Evolutionary conservation across 2,113 vertebrate species (phyloP), one percentile per base, ranked within the genome.

Genomic region (Delphinus delphis): DNA sequence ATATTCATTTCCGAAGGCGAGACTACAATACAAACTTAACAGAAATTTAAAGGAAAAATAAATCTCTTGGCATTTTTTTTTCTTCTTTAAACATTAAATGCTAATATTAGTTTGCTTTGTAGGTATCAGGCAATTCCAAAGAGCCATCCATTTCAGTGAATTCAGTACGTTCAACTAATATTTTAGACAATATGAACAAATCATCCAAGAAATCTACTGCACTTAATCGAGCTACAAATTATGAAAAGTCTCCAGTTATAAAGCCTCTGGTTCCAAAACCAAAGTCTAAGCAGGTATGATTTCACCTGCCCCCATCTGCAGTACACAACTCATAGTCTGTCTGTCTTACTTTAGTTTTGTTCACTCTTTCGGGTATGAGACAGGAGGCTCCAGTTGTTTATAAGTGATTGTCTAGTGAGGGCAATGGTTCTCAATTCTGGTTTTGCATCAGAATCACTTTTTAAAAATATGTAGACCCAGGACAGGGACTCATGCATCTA

Each of bases 141-240:
- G 98, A 98, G 2, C 88, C 99, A 6, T 26, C 98, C 2, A 76
- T 96, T 63, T 90, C 96, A 2, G 90, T 98, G 2, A 96, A 93
- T 94, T 98, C 98, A 67, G 87, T 98, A 9, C 99, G 99, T 63
- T 98, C 98, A 63, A 80, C 95, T 17, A 99, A 99, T 95, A 97
- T 99, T 98, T 98, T 99, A 95, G 99, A 99, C 98, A 99, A 93
- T 97, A 99, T 99, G 98, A 98, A 96, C 26, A 99, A 98, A 79
- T 97, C 98, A 71, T 98, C 98, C 80, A 99, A 98, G 98, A 99
- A 99, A 98, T 97, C 97, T 1, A 60, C 97, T 63, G 93, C 68
- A 0, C 93, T 98, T 62, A 67, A 85, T 47, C 97, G 98, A 68
- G 81, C 97, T 28, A 98, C 67, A 65, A 99, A 98, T 96, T 98